These are phyloP conservation scores for Ceratothoa steindachneri DNA, from an alignment of 2,888 invertebrate species.

Conservation along the genomic window DNA sequence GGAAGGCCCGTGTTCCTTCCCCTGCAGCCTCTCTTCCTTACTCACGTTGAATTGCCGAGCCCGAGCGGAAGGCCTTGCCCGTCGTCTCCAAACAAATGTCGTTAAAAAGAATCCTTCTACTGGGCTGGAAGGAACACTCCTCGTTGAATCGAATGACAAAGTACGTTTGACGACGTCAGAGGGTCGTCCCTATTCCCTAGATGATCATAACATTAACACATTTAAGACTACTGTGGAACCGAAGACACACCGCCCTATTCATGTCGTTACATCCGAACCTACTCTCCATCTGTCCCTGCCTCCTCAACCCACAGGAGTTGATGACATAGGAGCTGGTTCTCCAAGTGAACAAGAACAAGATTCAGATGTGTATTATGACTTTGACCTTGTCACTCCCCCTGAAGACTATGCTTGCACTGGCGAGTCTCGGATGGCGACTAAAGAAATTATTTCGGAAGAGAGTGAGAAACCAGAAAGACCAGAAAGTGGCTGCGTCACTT, in stretches of 20 bases:
- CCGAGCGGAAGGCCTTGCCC: constrained; percentile 39
- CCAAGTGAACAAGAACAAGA: constrained; percentile 26
- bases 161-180: background rate
- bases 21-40: constrained; percentile 43
- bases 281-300: constrained; percentile 33
- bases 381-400: constrained; percentile 37
- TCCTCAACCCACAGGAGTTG: background rate
- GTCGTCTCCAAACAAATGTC: constrained; percentile 32
- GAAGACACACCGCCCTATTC: constrained; percentile 25
- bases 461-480: constrained; percentile 27
- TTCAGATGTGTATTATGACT: constrained; percentile 41
- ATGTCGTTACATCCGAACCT: constrained; percentile 45
- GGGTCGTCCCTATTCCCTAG: constrained; percentile 21
- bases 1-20: constrained; percentile 23
- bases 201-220: constrained; percentile 25
- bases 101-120: background rate
- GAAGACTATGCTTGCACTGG: constrained; percentile 18
- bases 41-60: constrained; percentile 46
- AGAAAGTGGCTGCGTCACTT: constrained; percentile 46
- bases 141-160: background rate
- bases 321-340: background rate
- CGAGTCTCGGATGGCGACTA: background rate
- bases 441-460: constrained; percentile 16
- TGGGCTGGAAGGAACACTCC: constrained; percentile 1
- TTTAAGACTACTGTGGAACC: background rate